phyloP scores from a whole-genome alignment of 1,140 invertebrate species.

The Halyomorpha halys region DNA sequence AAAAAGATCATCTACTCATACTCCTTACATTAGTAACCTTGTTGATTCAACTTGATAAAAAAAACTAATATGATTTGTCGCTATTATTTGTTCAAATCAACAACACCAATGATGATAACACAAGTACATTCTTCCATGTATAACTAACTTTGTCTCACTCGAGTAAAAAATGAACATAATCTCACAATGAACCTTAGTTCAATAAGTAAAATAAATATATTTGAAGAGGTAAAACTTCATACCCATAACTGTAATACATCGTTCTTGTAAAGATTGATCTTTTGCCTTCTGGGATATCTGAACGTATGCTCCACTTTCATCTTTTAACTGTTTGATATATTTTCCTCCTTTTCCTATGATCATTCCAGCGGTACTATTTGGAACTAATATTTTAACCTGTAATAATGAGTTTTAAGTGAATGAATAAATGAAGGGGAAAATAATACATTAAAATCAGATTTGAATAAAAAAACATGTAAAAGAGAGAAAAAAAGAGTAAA shows the following conservation, averaged over 20 bases:
- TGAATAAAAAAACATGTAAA: not conserved
- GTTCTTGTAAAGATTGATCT: constrained; percentile 87
- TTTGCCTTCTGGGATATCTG: constrained; percentile 98
- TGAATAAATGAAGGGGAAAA: constrained; percentile 8
- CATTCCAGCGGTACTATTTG: constrained; percentile 97
- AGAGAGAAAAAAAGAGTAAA: no score
- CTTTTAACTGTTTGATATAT: constrained; percentile 97
- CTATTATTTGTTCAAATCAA: no score
- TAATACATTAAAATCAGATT: not conserved
- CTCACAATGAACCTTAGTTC: no score
- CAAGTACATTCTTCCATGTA: no score
- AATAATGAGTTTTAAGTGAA: constrained; percentile 27
- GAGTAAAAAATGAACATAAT: no score
- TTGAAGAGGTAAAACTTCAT: not conserved
- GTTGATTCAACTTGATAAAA: no score
- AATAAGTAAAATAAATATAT: no score
- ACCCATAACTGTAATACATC: constrained; percentile 95
- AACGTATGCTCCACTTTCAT: constrained; percentile 92
- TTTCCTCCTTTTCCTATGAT: constrained; percentile 96
- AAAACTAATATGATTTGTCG: no score
- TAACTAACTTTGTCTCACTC: no score
- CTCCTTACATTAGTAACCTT: no score
- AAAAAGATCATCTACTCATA: no score
- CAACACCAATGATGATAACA: no score
- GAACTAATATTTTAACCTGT: constrained; percentile 92